Evolutionary conservation across 2,888 invertebrate genomes (phyloP), one percentile per base, ranked within the genome.

Genomic region (Exocentrus adspersus): DNA sequence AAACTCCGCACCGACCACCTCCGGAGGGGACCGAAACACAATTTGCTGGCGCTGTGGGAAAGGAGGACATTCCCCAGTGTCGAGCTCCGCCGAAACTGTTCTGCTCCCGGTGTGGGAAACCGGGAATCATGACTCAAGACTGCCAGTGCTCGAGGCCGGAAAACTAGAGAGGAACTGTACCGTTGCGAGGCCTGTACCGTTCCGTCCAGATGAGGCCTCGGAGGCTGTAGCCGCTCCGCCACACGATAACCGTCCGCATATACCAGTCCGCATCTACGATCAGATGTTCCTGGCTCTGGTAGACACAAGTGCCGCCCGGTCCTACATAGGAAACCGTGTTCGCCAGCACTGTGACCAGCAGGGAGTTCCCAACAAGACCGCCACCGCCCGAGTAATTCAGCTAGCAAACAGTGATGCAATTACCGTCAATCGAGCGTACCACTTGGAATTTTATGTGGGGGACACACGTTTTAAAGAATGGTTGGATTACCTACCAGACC

Each of bases 41-140:
- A 16, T 50, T 14, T 54, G 54, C 9, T 54, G 54, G 54, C 21
- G 46, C 7, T 58, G 58, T 28, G 30, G 48, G 2, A 28, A 32
- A 1, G 30, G 10, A n/a, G 57, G 57, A 12, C 45, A 57, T 16
- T 16, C 46, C 0, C 2, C 45, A 58, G 2, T 58, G 58, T 28
- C 28, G 46, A 10, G 14, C 58, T 6, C 24, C 58, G 1, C 46
- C 17, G 10, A n/a, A n/a, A 2, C 7, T 30, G 5, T 30, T 30
- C 30, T 30, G 30, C 9, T 30, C 30, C 7, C 5, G 58, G 1
- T 58, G 41, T 30, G 28, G 32, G 12, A 20, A 17, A 19, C 19
- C 28, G 2, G 48, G 58, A 2, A 10, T 48, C 9, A 17, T 32
- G 46, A 45, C 28, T 10, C 2, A 30, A 0, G 57, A 57, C 12